These are phyloP conservation scores for Oreochromis grahami DNA, from an alignment of 2,797 vertebrate species.

Conservation along the genomic window DNA sequence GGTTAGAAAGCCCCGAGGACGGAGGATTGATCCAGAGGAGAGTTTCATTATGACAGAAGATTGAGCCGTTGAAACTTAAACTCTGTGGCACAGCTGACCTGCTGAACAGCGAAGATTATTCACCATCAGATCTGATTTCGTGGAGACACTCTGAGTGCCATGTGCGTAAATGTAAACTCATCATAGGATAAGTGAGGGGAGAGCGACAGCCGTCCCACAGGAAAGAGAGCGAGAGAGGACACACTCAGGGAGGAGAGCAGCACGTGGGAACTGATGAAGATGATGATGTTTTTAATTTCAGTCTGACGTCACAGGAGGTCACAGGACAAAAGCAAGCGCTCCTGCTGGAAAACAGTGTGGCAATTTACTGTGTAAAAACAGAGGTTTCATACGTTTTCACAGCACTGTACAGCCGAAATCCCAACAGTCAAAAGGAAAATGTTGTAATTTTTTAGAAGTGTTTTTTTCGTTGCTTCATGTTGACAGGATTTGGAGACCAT, in stretches of 20 bases:
- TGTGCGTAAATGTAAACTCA: neutral
- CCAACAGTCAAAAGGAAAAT: neutral
- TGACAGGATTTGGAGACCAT: fast-evolving
- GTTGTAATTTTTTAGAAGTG: too few relatives aligned
- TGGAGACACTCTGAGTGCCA: neutral
- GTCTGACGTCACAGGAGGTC: neutral
- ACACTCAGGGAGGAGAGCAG: too few relatives aligned
- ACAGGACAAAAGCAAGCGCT: neutral
- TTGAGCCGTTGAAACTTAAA: neutral
- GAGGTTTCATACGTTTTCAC: neutral
- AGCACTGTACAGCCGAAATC: neutral
- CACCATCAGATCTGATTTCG: neutral
- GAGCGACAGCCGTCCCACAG: neutral
- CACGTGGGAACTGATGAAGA: neutral
- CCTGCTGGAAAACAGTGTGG: neutral
- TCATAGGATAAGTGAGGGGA: neutral
- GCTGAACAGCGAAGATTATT: neutral
- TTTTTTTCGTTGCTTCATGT: neutral
- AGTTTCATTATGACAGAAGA: neutral
- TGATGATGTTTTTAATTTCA: neutral
- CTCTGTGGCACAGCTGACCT: neutral
- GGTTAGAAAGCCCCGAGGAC: neutral
- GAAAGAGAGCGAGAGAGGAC: neutral
- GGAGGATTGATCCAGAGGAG: neutral
- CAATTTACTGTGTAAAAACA: too few relatives aligned